Percentiles rank a stretch among this genome's conserved stretches.
Evolutionary conservation across 1,140 invertebrate species (phyloP).

Genomic region (Ceratosolen fusciceps): DNA sequence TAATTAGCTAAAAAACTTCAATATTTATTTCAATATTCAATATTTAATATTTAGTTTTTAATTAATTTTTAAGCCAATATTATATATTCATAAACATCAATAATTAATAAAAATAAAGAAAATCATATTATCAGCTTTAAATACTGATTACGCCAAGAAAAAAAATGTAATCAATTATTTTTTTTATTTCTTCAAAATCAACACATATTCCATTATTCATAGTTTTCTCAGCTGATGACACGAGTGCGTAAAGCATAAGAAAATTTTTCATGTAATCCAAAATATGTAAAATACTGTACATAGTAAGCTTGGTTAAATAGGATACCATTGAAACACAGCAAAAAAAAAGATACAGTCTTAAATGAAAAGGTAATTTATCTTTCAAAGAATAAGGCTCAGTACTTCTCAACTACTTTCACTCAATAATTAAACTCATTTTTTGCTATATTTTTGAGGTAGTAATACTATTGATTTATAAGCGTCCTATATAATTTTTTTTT

Average conservation of each 20-base stretch:
- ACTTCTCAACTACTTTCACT: too few relatives aligned
- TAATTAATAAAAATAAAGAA: too few relatives aligned
- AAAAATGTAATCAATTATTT: too few relatives aligned
- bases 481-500: neutral
- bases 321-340: neutral
- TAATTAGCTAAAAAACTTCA: too few relatives aligned
- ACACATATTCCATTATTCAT: slow-evolving; percentile 33
- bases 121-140: too few relatives aligned
- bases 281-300: slow-evolving; percentile 20
- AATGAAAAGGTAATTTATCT: neutral
- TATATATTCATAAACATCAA: too few relatives aligned
- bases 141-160: too few relatives aligned
- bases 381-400: neutral
- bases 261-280: slow-evolving; percentile 25
- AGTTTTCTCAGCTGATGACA: slow-evolving; percentile 18
- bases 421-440: neutral
- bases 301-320: neutral
- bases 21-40: too few relatives aligned
- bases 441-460: neutral
- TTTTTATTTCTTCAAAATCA: too few relatives aligned
- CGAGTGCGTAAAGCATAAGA: slow-evolving; percentile 12
- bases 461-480: neutral
- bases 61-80: too few relatives aligned
- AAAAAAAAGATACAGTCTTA: neutral
- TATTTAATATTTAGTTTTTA: too few relatives aligned